Conservation (phyloP, 2,113 vertebrate species). For the Girardinichthys multiradiatus region DNA sequence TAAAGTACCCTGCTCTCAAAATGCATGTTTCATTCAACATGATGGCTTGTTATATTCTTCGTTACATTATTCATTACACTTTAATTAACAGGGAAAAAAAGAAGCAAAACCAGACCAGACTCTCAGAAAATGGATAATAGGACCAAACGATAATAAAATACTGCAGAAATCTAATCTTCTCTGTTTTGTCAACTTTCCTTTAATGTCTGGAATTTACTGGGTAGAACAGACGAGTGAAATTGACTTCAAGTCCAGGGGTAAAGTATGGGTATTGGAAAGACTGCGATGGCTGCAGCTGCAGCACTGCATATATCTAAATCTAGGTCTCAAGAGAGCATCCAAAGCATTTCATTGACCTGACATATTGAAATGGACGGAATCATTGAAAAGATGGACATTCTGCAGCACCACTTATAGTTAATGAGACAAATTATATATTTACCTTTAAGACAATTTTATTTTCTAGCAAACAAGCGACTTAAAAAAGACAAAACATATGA, state of each 20-base stretch:
- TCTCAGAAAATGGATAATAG: background rate
- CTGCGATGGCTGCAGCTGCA: too few species aligned
- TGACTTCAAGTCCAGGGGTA: constrained; percentile 2
- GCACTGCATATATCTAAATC: constrained; percentile 22
- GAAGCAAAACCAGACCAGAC: background rate
- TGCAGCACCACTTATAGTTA: background rate
- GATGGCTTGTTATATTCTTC: background rate
- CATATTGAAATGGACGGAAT: constrained; percentile 17
- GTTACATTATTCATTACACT: background rate
- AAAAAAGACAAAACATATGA: background rate
- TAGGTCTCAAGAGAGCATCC: constrained; percentile 4
- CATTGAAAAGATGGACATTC: background rate
- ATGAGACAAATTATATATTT: background rate
- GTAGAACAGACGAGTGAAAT: background rate
- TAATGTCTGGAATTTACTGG: background rate
- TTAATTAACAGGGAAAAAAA: background rate
- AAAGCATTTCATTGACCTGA: constrained; percentile 32
- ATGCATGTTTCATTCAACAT: background rate
- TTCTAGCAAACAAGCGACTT: background rate
- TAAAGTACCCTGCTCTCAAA: background rate
- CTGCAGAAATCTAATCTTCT: background rate
- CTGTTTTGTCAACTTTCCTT: constrained; percentile 1
- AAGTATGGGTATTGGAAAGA: background rate
- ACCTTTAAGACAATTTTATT: background rate
- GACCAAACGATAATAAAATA: background rate